Evolutionary conservation across 23 tunicate genomes (phyloP).

Genomic region (Corella eumyota): DNA sequence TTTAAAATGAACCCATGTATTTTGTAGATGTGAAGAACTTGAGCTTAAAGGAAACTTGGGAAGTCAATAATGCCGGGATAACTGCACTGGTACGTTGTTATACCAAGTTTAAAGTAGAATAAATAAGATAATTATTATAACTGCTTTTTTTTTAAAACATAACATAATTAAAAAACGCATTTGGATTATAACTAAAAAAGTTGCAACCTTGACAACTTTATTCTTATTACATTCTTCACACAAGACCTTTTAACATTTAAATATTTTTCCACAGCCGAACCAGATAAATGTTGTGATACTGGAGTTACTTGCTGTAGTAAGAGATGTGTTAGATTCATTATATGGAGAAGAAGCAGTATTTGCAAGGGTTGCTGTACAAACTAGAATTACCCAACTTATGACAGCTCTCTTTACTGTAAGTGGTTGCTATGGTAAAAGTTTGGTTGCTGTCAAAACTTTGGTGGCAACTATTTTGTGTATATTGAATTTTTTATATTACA

Average conservation of each 20-base stretch:
- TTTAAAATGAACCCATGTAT: background rate
- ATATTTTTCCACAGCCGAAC: constrained; percentile 61
- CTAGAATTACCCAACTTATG: constrained; percentile 36
- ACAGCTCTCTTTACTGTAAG: constrained; percentile 41
- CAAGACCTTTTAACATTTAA: no score
- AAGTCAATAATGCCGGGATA: constrained; percentile 40
- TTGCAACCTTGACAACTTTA: no score
- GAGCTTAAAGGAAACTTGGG: constrained; percentile 41
- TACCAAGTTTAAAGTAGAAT: no score
- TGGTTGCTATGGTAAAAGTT: no score
- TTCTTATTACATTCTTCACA: no score
- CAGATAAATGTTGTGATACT: constrained; percentile 21
- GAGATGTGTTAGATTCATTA: constrained; percentile 48
- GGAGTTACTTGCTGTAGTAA: constrained; percentile 30
- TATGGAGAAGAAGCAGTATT: constrained; percentile 64
- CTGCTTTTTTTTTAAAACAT: no score
- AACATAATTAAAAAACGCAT: no score
- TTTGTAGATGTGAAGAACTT: constrained; percentile 5
- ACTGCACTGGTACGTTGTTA: constrained; percentile 35
- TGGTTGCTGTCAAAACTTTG: no score
- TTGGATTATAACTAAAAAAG: no score
- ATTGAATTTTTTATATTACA: no score
- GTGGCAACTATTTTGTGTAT: no score
- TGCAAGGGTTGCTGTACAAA: constrained; percentile 53
- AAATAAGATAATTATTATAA: no score